Base-by-base conservation (phyloP, 2,797 vertebrate species). In the Gymnocypris eckloni region DNA sequence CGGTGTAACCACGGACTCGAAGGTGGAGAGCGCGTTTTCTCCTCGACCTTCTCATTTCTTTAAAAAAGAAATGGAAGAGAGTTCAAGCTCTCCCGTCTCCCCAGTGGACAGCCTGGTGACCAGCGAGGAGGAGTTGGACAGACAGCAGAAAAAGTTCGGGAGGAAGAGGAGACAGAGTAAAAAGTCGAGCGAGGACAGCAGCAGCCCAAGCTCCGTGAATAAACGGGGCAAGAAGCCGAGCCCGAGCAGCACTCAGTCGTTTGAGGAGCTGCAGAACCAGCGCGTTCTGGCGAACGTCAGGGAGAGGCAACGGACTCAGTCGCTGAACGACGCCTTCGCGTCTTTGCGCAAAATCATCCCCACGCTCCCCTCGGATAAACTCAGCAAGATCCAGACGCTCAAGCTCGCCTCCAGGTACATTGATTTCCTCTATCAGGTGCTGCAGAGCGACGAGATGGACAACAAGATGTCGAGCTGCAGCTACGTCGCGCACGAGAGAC, bases 361-460 rank as follows among this genome's bases (percentile, higher is more conserved):
- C 82, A 96, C 96, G 83, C 95, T 96, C 86, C 96, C 96, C 1
- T 96, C 95, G 84, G 96, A 96, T 93, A 96, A 96, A 86, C 95
- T 96, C 75, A 96, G 96, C 94, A 96, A 96, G 92, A 96, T 96
- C 61, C 96, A 96, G 94, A 96, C 96, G 48, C 94, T 96, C 88
- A 96, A 96, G 88, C 94, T 96, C 86, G 96, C 96, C n/a, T 95
- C 96, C 84, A 92, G 96, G 39, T 96, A 96, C 93, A 96, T 96
- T 50, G 96, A 96, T 50, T 96, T 96, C 22, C 95, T 96, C 82
- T 96, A 92, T 85, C 96, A 96, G 95, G 96, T 96, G 92, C 93
- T 96, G 91, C 95, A 96, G 92, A 96, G 95, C 91, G 96, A 96
- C 92, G 95, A 96, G 93, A 96, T 96, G 96, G 96, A 96, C 94